Evolutionary conservation across 2,113 vertebrate species (phyloP).

Genomic region (Argyrosomus japonicus): DNA sequence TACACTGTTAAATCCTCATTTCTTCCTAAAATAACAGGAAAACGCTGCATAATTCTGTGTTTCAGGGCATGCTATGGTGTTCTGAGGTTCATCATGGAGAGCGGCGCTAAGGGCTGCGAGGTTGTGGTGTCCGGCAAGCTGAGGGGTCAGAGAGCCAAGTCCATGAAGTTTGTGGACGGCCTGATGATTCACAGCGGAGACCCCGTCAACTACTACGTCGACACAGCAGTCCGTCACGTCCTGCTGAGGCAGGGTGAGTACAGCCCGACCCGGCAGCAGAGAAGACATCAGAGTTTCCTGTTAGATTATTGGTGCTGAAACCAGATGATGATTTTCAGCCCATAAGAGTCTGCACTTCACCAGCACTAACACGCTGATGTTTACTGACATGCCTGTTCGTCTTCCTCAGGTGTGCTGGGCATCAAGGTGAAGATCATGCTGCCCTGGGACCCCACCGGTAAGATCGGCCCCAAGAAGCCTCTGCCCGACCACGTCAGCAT

Average conservation of each 20-base stretch:
- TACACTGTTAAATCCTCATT: no score
- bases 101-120: conserved; percentile 96
- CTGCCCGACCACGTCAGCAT: conserved; percentile 98
- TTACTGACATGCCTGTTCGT: neutral
- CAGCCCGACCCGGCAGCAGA: accelerated
- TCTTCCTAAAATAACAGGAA: neutral
- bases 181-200: conserved; percentile 99
- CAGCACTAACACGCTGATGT: neutral
- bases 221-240: conserved; percentile 97
- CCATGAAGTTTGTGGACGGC: conserved; percentile 99
- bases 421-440: conserved; percentile 99
- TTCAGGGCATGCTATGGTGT: conserved; percentile 96
- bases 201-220: conserved; percentile 98
- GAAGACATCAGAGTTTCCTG: neutral
- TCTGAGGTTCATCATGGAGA: conserved; percentile 99
- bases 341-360: neutral
- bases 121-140: conserved; percentile 98
- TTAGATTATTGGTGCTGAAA: no score
- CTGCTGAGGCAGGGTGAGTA: conserved; percentile 95
- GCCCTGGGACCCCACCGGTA: conserved; percentile 99
- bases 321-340: no score
- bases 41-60: accelerated
- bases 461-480: conserved; percentile 99
- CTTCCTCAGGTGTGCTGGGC: conserved; percentile 91
- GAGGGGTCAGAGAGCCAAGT: conserved; percentile 96